A percentile compares a stretch with the other conserved stretches of the same genome.
phyloP scores from a whole-genome alignment of 2,797 vertebrate genomes.

The Clarias platycephalus region DNA sequence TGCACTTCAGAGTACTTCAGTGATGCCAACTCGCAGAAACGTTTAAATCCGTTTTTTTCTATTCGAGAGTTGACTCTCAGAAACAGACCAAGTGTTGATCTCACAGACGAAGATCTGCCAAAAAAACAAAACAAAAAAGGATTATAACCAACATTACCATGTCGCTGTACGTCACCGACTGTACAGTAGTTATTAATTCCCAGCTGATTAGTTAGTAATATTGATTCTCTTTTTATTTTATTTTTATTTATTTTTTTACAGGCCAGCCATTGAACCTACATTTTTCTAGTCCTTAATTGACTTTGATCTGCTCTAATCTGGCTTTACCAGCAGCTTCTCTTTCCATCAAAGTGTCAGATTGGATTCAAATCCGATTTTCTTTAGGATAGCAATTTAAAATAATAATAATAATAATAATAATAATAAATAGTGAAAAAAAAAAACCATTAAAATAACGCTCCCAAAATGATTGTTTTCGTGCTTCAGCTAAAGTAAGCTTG shows the following conservation, averaged over 20 bases:
- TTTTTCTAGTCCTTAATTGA: not conserved
- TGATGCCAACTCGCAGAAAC: slow-evolving; percentile 33
- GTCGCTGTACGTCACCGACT: slow-evolving; percentile 4
- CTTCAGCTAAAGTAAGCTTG: slow-evolving; percentile 23
- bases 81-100: slow-evolving; percentile 11
- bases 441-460: no score
- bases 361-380: not conserved
- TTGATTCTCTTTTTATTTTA: not conserved
- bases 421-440: no score
- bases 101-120: slow-evolving; percentile 4
- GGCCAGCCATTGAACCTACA: not conserved
- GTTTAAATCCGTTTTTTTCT: slow-evolving; percentile 23
- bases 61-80: not conserved
- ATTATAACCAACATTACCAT: slow-evolving; percentile 2
- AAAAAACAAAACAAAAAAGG: not conserved
- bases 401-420: no score
- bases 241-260: not conserved
- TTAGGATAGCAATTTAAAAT: not conserved
- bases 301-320: slow-evolving; percentile 12
- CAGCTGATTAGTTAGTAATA: not conserved
- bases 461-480: not conserved
- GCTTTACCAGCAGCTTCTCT: slow-evolving; percentile 14
- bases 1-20: slow-evolving; percentile 54
- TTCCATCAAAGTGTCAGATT: slow-evolving; percentile 22
- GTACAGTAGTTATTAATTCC: slow-evolving; percentile 26